These are phyloP conservation scores for Clanis bilineata DNA, from an alignment of 2,888 invertebrate genomes.

Conservation along the genomic window DNA sequence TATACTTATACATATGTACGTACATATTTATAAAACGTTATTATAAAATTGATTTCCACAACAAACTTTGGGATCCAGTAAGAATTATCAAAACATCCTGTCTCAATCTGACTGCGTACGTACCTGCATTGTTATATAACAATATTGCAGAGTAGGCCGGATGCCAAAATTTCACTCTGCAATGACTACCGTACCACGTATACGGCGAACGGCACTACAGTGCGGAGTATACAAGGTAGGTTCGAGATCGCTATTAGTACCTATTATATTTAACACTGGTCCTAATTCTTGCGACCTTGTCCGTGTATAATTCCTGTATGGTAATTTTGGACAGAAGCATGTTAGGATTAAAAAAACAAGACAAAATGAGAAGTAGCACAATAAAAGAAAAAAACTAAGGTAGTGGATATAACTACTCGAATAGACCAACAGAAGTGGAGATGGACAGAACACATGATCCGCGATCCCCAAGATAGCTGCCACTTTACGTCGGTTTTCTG, in stretches of 20 bases:
- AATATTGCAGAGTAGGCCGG: constrained; percentile 63
- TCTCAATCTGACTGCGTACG: constrained; percentile 41
- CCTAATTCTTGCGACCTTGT: too few species aligned
- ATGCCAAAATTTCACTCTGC: constrained; percentile 68
- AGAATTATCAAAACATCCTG: constrained; percentile 40
- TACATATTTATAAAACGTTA: neutral
- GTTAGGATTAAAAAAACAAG: too few species aligned
- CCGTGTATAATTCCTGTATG: neutral
- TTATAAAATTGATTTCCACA: neutral
- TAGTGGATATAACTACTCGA: too few species aligned
- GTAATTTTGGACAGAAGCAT: too few species aligned
- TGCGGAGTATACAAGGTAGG: too few species aligned
- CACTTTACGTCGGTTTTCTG: too few species aligned
- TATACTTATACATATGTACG: too few species aligned
- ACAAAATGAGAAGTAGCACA: too few species aligned
- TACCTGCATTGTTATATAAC: constrained; percentile 76
- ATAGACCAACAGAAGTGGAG: too few species aligned
- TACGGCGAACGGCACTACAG: constrained; percentile 28
- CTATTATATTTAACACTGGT: neutral
- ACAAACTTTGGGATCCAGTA: constrained; percentile 22
- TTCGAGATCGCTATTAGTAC: constrained; percentile 28
- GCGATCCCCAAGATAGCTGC: too few species aligned
- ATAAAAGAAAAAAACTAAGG: too few species aligned
- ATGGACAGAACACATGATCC: too few species aligned
- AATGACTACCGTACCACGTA: constrained; percentile 37